Conservation (phyloP, 2,113 vertebrate species). For the Lethenteron reissneri region DNA sequence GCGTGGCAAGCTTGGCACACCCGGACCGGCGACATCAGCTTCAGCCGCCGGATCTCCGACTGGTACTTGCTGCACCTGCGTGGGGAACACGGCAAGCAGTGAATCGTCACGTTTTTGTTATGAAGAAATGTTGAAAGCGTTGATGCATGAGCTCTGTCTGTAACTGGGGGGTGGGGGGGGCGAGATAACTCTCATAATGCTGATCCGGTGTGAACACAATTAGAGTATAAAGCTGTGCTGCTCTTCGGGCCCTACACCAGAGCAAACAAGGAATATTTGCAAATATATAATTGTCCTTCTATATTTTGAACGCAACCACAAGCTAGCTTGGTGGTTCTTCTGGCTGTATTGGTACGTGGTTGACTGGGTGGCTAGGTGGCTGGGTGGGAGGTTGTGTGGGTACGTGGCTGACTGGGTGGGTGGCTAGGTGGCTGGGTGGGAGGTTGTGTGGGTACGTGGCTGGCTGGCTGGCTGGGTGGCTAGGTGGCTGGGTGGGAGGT, state of each 20-base stretch:
- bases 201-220: no score
- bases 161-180: no score
- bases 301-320: no score
- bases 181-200: no score
- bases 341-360: no score
- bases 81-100: no score
- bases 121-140: not conserved
- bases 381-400: not conserved
- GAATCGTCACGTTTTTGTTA: not conserved
- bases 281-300: no score
- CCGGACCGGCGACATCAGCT: constrained; percentile 82
- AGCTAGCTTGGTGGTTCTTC: no score
- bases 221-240: no score
- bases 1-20: constrained; percentile 98
- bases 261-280: no score
- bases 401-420: not conserved
- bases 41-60: constrained; percentile 84
- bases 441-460: not conserved
- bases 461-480: not conserved
- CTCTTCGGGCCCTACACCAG: no score
- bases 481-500: not conserved
- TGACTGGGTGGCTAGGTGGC: not conserved
- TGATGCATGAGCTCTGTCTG: no score
- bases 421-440: not conserved
- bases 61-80: constrained; percentile 89